These are phyloP conservation scores for Hirtodrosophila trivittata DNA, from an alignment of 2,888 invertebrate genomes.

Conservation along the genomic window DNA sequence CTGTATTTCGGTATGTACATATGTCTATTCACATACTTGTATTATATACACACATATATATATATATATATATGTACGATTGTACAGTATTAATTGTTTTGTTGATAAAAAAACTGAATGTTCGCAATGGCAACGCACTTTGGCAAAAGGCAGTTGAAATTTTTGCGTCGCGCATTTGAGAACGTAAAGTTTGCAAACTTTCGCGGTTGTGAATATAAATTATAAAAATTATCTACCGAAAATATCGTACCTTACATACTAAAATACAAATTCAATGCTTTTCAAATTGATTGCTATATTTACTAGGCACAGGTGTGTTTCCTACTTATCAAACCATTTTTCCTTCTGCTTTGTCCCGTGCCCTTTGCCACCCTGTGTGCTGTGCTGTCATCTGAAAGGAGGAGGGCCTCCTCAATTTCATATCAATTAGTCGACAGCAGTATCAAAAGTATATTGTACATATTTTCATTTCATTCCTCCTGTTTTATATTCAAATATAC, in stretches of 20 bases:
- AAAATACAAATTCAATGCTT: too few relatives aligned
- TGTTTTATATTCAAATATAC: too few relatives aligned
- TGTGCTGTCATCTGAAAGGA: slow-evolving; percentile 9
- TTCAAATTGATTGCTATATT: too few relatives aligned
- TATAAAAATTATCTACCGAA: too few relatives aligned
- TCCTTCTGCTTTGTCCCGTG: background rate
- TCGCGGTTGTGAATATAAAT: background rate
- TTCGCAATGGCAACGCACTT: slow-evolving; percentile 67
- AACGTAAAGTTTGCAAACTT: slow-evolving; percentile 33
- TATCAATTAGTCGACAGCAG: background rate
- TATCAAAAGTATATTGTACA: too few relatives aligned
- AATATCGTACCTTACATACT: too few relatives aligned
- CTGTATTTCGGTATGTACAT: too few relatives aligned
- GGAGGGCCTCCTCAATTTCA: background rate
- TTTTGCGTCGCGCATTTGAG: slow-evolving; percentile 56
- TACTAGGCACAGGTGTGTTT: too few relatives aligned
- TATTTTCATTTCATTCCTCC: too few relatives aligned
- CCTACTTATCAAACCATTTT: too few relatives aligned
- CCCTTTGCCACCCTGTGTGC: slow-evolving; percentile 7
- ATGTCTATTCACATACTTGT: too few relatives aligned
- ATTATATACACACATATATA: too few relatives aligned
- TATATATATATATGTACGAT: slow-evolving; percentile 4
- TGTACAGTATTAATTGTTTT: slow-evolving; percentile 48
- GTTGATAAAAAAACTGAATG: slow-evolving; percentile 47
- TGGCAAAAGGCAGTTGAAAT: slow-evolving; percentile 52